phyloP scores from a whole-genome alignment of 1,140 invertebrate genomes.

The Nephotettix cincticeps region DNA sequence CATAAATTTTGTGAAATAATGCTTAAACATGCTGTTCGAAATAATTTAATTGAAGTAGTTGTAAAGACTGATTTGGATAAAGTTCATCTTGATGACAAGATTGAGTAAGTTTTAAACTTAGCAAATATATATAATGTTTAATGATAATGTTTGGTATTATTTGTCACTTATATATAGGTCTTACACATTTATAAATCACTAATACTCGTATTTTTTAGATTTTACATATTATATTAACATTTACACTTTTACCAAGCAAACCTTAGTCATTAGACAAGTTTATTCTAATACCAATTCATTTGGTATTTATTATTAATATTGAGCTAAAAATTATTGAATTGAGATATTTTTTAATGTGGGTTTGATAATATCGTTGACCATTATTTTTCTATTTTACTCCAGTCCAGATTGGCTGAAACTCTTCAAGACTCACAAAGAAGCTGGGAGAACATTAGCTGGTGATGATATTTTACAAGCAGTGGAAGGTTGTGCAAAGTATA shows the following conservation, averaged over 20 bases:
- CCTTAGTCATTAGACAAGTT: not conserved
- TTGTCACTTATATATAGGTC: no score
- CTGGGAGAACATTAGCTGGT: not conserved
- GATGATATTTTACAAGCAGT: not conserved
- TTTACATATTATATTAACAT: not conserved
- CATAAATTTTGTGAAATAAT: not conserved
- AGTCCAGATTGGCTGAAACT: constrained; percentile 1
- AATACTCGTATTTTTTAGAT: no score
- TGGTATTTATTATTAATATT: not conserved
- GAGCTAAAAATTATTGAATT: not conserved
- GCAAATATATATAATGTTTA: not conserved
- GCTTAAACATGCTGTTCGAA: not conserved
- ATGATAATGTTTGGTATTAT: no score
- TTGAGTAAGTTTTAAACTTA: not conserved
- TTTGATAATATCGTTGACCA: not conserved
- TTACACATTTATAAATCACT: no score
- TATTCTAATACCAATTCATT: not conserved
- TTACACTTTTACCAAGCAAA: not conserved
- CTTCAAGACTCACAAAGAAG: not conserved
- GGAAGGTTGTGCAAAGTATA: not conserved
- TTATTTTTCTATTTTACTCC: not conserved
- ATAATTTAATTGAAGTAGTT: not conserved
- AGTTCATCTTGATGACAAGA: not conserved
- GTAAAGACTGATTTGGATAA: not conserved
- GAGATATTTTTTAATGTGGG: not conserved